These are phyloP conservation scores for Amazona finschi DNA, from an alignment of 2,797 vertebrate species.

Conservation along the genomic window DNA sequence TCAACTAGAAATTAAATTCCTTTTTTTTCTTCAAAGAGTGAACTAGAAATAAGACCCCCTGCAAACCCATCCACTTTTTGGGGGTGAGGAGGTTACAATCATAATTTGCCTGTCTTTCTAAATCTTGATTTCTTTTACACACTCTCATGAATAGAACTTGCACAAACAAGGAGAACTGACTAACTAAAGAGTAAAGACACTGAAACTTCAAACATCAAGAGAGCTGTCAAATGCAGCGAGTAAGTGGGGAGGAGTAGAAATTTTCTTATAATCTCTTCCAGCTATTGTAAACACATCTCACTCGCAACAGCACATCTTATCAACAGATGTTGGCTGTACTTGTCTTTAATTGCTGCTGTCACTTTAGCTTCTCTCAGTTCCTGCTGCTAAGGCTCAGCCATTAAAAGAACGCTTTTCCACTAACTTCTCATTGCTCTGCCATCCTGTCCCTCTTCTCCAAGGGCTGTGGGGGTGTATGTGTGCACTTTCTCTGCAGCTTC, in stretches of 20 bases:
- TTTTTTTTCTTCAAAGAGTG: not conserved
- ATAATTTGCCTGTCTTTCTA: not conserved
- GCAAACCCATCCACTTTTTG: not conserved
- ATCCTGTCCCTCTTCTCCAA: not conserved
- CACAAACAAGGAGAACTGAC: not conserved
- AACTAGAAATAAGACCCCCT: not conserved
- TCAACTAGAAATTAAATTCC: not conserved
- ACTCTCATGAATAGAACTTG: not conserved
- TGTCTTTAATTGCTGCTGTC: constrained; percentile 42
- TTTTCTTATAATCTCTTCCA: constrained; percentile 40
- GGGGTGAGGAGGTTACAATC: accelerated
- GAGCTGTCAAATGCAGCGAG: not conserved
- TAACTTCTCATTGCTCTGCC: not conserved
- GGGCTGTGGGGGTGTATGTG: accelerated
- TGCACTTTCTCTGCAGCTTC: not conserved
- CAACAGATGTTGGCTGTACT: constrained; percentile 49
- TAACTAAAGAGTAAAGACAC: not conserved
- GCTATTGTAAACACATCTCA: constrained; percentile 54
- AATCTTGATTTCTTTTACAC: not conserved
- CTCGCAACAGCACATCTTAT: constrained; percentile 37
- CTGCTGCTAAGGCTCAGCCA: not conserved
- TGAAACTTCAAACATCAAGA: constrained; percentile 22
- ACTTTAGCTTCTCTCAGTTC: not conserved
- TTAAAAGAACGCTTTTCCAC: not conserved
- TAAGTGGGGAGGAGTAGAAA: constrained; percentile 16